Conservation (phyloP, 1,140 invertebrate genomes). For the Pseudomyrmex sp. region DNA sequence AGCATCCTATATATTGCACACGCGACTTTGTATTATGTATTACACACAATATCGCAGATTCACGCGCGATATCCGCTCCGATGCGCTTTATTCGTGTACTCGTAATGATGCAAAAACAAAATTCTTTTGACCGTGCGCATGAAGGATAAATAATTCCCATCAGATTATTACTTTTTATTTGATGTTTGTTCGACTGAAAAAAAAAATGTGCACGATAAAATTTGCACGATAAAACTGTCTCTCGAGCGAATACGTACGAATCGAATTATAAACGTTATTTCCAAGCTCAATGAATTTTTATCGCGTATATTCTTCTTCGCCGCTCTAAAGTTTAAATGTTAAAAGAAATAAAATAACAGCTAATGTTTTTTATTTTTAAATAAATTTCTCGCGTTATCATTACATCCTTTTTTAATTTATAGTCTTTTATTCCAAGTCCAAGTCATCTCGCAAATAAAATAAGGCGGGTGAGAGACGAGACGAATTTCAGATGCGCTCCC, state of each 20-base stretch:
- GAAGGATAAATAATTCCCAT: not conserved
- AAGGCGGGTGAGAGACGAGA: conserved; percentile 30
- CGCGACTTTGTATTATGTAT: conserved; percentile 18
- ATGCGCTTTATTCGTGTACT: not conserved
- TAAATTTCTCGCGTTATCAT: conserved; percentile 17
- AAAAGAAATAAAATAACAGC: not conserved
- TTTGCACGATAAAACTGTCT: not conserved
- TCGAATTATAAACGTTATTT: conserved; percentile 10
- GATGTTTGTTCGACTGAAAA: conserved; percentile 5
- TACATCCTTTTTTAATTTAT: not conserved
- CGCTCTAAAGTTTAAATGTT: not conserved
- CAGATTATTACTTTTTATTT: conserved; percentile 2
- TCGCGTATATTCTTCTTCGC: too few species aligned
- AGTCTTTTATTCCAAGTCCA: not conserved
- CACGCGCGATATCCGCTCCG: not conserved
- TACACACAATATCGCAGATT: conserved; percentile 3
- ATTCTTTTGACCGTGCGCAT: not conserved
- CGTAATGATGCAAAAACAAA: conserved; percentile 22
- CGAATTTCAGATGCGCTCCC: conserved; percentile 19
- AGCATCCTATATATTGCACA: conserved; percentile 37
- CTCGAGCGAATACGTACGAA: not conserved
- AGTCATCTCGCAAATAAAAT: conserved; percentile 6
- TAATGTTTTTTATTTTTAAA: not conserved
- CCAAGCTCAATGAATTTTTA: not conserved
- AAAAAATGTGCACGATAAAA: conserved; percentile 1